phyloP scores from a whole-genome alignment of 2,888 invertebrate species.

The Euplagia quadripunctaria region DNA sequence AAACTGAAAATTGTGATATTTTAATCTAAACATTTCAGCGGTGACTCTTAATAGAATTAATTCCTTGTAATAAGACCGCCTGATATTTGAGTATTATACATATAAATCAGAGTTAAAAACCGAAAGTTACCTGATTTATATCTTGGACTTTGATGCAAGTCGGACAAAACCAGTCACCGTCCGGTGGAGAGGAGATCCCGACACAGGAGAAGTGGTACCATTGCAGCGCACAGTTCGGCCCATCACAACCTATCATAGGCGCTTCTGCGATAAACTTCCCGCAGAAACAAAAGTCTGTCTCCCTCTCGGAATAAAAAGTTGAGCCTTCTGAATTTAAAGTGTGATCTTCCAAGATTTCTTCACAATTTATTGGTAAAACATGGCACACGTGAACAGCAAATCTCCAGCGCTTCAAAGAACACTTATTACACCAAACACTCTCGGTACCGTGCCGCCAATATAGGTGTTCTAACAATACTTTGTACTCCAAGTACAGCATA shows the following conservation, averaged over 20 bases:
- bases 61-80: too few species aligned
- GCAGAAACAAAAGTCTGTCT: constrained; percentile 68
- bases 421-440: constrained; percentile 64
- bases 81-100: too few species aligned
- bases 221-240: constrained; percentile 59
- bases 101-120: too few species aligned
- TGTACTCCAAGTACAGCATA: constrained; percentile 67
- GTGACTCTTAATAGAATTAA: too few species aligned
- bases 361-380: constrained; percentile 67
- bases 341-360: constrained; percentile 37
- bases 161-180: constrained; percentile 74
- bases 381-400: constrained; percentile 71
- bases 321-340: constrained; percentile 39
- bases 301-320: constrained; percentile 43
- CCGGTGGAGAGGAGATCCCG: constrained; percentile 65
- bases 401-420: constrained; percentile 66
- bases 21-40: too few species aligned
- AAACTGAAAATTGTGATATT: too few species aligned
- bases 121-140: too few species aligned
- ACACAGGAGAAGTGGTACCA: constrained; percentile 78
- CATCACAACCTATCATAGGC: constrained; percentile 76
- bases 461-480: constrained; percentile 70
- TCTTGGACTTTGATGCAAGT: constrained; percentile 54
- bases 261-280: constrained; percentile 61
- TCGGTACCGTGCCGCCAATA: constrained; percentile 79